phyloP scores from a whole-genome alignment of 1,140 invertebrate genomes.

The Zelostemma sp. region DNA sequence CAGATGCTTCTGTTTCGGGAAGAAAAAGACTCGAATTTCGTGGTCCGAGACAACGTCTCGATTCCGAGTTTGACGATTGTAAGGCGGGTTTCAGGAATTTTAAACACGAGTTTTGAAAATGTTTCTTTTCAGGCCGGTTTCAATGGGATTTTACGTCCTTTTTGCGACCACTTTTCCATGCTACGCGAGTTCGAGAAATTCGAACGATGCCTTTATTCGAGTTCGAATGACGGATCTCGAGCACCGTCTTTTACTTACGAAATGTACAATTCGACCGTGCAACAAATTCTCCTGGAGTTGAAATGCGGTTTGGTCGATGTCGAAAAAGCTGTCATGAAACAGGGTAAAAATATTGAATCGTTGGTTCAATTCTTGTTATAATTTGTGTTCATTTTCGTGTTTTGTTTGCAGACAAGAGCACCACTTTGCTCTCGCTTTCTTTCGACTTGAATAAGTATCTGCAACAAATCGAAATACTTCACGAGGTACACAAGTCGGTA shows the following conservation, averaged over 20 bases:
- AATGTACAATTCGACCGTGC: conserved; percentile 57
- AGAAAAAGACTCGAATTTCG: conserved; percentile 43
- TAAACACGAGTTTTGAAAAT: neutral
- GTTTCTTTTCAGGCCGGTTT: conserved; percentile 55
- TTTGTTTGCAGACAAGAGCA: conserved; percentile 49
- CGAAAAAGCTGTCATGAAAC: conserved; percentile 59
- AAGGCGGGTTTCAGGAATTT: conserved; percentile 14
- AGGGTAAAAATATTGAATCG: conserved; percentile 60
- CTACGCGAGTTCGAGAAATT: conserved; percentile 60
- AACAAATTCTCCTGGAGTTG: conserved; percentile 51
- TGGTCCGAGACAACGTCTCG: conserved; percentile 55
- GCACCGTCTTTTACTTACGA: conserved; percentile 63
- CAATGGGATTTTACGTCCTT: conserved; percentile 56
- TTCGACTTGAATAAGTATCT: conserved; percentile 59
- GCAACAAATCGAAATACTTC: conserved; percentile 60
- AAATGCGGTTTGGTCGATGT: conserved; percentile 54
- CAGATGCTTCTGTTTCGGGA: conserved; percentile 58
- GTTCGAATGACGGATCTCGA: conserved; percentile 4
- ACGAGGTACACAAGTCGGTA: conserved; percentile 65
- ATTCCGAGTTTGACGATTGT: conserved; percentile 65
- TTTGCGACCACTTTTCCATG: conserved; percentile 61
- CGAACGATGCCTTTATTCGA: conserved; percentile 48
- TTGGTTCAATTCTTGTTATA: no score
- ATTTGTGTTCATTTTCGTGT: no score
- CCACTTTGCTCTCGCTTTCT: conserved; percentile 66